Conservation (phyloP, 2,888 invertebrate species). For the Pecten maximus region DNA sequence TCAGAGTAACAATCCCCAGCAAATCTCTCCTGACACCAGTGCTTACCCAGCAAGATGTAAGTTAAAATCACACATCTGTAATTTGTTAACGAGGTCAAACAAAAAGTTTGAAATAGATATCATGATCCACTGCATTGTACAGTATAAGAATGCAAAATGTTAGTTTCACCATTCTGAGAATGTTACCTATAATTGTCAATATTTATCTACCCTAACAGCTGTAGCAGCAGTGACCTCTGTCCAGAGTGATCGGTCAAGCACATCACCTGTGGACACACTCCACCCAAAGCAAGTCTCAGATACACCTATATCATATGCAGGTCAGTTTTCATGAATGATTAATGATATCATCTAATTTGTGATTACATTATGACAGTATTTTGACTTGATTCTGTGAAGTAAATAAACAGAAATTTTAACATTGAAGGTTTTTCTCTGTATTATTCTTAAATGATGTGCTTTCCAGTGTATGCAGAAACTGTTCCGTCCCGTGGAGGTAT, state of each 20-base stretch:
- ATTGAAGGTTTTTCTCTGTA: not conserved
- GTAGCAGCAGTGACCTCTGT: slow-evolving; percentile 64
- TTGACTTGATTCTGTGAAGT: not conserved
- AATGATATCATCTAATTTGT: not conserved
- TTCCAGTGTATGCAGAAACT: slow-evolving; percentile 66
- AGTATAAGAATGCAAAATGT: not conserved
- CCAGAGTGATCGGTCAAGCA: slow-evolving; percentile 73
- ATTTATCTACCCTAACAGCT: slow-evolving; percentile 58
- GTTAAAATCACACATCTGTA: too few species aligned
- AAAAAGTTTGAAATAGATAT: not conserved
- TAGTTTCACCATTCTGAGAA: not conserved
- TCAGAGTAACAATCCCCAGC: slow-evolving; percentile 49
- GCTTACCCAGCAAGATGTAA: slow-evolving; percentile 65
- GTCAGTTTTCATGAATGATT: slow-evolving; percentile 47
- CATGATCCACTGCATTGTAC: not conserved
- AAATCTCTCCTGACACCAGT: slow-evolving; percentile 56
- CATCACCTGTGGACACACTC: slow-evolving; percentile 66
- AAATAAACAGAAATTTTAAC: not conserved
- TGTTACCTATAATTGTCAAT: not conserved
- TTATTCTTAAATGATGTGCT: not conserved
- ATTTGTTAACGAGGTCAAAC: too few species aligned
- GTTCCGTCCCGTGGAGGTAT: slow-evolving; percentile 72
- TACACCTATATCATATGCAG: slow-evolving; percentile 74
- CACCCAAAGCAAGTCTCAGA: slow-evolving; percentile 65
- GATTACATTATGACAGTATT: not conserved